These are phyloP conservation scores for Python bivittatus DNA, from an alignment of 2,113 vertebrate genomes.

Conservation along the genomic window DNA sequence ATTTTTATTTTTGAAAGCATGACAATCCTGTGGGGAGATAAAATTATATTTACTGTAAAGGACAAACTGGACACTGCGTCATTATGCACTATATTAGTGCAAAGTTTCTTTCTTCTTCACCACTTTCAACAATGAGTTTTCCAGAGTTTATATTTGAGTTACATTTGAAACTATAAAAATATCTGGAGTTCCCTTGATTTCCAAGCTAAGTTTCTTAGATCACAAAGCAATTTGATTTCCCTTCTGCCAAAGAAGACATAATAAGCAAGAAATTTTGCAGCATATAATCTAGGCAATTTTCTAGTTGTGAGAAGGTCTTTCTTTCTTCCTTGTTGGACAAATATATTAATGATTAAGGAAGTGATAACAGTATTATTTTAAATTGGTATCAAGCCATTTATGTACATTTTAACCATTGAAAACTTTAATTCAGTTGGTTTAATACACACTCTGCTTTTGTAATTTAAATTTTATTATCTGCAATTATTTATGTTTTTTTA, in stretches of 20 bases:
- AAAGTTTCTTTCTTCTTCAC: constrained; percentile 78
- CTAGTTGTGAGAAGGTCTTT: constrained; percentile 59
- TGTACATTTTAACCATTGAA: constrained; percentile 65
- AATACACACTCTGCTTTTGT: constrained; percentile 78
- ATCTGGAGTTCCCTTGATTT: constrained; percentile 72
- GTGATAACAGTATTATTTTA: constrained; percentile 70
- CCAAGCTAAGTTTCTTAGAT: constrained; percentile 72
- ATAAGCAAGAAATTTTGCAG: constrained; percentile 45
- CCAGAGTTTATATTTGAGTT: constrained; percentile 84
- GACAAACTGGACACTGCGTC: constrained; percentile 69
- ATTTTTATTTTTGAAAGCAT: constrained; percentile 67
- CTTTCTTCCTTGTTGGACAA: constrained; percentile 45
- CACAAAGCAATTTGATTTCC: constrained; percentile 65
- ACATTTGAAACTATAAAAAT: constrained; percentile 65
- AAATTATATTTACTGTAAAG: constrained; percentile 73
- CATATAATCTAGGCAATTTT: constrained; percentile 56
- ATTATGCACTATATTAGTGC: constrained; percentile 98
- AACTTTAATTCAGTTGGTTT: constrained; percentile 76
- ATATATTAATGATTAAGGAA: constrained; percentile 62
- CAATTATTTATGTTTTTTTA: constrained; percentile 81
- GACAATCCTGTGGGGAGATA: constrained; percentile 74
- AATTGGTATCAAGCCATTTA: constrained; percentile 70
- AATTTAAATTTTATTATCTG: constrained; percentile 83
- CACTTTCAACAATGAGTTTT: constrained; percentile 85
- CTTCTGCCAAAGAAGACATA: constrained; percentile 61